Conservation (phyloP, 2,797 vertebrate genomes). For the Arrhamphus sclerolepis region DNA sequence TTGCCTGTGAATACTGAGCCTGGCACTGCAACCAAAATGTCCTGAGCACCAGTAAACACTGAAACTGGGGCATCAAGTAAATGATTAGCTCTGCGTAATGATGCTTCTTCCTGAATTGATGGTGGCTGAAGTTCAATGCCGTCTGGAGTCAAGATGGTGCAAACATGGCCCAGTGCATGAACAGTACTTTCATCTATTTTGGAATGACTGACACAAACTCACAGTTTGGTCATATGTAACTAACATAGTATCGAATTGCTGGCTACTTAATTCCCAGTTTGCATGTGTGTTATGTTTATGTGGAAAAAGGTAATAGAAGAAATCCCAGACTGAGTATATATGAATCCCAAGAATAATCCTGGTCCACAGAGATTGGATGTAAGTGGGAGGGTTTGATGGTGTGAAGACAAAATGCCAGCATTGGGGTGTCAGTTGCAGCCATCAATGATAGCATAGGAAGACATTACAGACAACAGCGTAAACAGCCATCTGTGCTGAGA, state of each 20-base stretch:
- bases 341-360: background rate
- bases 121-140: background rate
- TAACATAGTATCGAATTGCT: background rate
- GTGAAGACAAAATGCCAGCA: slow-evolving; percentile 32
- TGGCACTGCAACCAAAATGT: slow-evolving; percentile 9
- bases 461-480: slow-evolving; percentile 50
- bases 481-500: slow-evolving; percentile 66
- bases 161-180: background rate
- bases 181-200: background rate
- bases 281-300: background rate
- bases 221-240: background rate
- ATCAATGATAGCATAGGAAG: slow-evolving; percentile 40
- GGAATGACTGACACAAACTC: background rate
- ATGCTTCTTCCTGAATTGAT: slow-evolving; percentile 9
- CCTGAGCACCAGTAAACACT: slow-evolving; percentile 32
- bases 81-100: slow-evolving; percentile 51
- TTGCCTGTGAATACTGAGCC: background rate
- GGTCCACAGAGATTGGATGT: slow-evolving; percentile 5
- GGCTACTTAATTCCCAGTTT: background rate
- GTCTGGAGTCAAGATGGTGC: background rate
- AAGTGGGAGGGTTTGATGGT: slow-evolving; percentile 13
- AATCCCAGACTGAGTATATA: background rate
- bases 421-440: slow-evolving; percentile 35
- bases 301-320: background rate
- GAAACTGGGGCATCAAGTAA: slow-evolving; percentile 47